Evolutionary conservation across 2,113 vertebrate genomes (phyloP).

Genomic region (Thamnaconus septentrionalis): DNA sequence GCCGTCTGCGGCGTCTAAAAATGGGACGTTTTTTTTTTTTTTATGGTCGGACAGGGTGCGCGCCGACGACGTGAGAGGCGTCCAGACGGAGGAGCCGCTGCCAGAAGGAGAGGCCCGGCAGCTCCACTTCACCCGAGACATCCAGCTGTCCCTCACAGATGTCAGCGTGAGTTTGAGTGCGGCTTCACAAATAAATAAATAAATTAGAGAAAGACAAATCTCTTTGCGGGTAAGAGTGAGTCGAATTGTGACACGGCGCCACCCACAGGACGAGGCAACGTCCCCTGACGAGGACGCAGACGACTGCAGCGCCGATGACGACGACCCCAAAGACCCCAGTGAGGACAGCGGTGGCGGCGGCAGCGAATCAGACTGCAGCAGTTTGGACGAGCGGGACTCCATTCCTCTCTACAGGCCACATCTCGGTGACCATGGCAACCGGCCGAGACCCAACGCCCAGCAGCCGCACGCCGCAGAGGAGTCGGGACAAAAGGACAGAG

Average conservation of each 20-base stretch:
- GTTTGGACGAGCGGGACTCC: slow-evolving; percentile 53
- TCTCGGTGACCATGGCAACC: slow-evolving; percentile 53
- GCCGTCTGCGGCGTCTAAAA: slow-evolving; percentile 31
- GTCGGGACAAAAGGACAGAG: slow-evolving; percentile 41
- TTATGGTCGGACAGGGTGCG: slow-evolving; percentile 47
- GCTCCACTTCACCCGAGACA: slow-evolving; percentile 48
- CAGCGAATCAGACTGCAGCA: slow-evolving; percentile 53
- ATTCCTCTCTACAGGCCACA: slow-evolving; percentile 46
- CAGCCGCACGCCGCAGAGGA: slow-evolving; percentile 43
- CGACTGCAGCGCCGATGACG: slow-evolving; percentile 42
- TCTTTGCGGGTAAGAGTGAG: not conserved
- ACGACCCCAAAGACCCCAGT: slow-evolving; percentile 48
- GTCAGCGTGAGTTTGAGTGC: slow-evolving; percentile 38
- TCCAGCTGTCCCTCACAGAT: slow-evolving; percentile 56
- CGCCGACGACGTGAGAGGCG: slow-evolving; percentile 47
- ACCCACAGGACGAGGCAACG: slow-evolving; percentile 30
- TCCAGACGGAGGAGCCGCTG: slow-evolving; percentile 51
- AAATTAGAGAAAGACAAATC: not conserved
- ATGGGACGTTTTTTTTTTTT: slow-evolving; percentile 29
- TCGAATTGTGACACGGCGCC: not conserved
- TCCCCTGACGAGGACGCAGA: slow-evolving; percentile 57
- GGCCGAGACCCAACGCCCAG: slow-evolving; percentile 35
- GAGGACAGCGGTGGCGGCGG: slow-evolving; percentile 62
- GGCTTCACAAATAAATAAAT: not conserved
- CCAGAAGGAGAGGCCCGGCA: slow-evolving; percentile 49